Evolutionary conservation across 2,113 vertebrate genomes (phyloP).

Genomic region (Charina bottae): DNA sequence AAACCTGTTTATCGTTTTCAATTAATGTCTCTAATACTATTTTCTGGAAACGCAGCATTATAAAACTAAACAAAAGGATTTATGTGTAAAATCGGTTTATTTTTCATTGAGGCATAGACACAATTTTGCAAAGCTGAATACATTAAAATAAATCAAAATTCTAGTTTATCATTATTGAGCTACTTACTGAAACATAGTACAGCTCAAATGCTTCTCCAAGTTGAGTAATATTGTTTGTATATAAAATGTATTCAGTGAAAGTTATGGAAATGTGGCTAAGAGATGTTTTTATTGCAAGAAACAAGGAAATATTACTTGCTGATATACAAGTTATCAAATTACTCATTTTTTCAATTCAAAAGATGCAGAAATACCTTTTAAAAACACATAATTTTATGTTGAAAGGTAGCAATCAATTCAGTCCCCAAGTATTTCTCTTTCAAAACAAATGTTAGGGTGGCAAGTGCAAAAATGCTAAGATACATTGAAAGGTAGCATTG

Average conservation of each 20-base stretch:
- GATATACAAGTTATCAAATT: slow-evolving; percentile 61
- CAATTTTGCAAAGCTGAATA: slow-evolving; percentile 46
- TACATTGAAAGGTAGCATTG: background rate
- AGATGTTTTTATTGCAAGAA: slow-evolving; percentile 38
- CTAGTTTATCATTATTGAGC: slow-evolving; percentile 57
- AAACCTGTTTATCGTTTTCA: background rate
- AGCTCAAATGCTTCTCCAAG: slow-evolving; percentile 78
- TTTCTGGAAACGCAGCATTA: slow-evolving; percentile 35
- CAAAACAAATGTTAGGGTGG: slow-evolving; percentile 50
- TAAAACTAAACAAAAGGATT: slow-evolving; percentile 61
- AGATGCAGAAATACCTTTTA: slow-evolving; percentile 47
- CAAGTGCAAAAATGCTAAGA: slow-evolving; percentile 7
- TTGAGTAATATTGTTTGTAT: slow-evolving; percentile 75
- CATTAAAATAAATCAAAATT: slow-evolving; percentile 39
- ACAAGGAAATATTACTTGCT: slow-evolving; percentile 48
- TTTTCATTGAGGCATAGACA: slow-evolving; percentile 47
- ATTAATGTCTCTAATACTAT: slow-evolving; percentile 52
- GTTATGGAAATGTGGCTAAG: slow-evolving; percentile 39
- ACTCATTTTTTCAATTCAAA: slow-evolving; percentile 58
- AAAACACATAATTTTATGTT: slow-evolving; percentile 42
- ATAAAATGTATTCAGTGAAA: slow-evolving; percentile 67
- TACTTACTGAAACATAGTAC: slow-evolving; percentile 40
- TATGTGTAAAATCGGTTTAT: slow-evolving; percentile 54
- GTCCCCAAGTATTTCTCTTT: slow-evolving; percentile 22
- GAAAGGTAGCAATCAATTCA: slow-evolving; percentile 47